These are phyloP conservation scores for Anoplius nigerrimus DNA, from an alignment of 2,888 invertebrate genomes.

Conservation along the genomic window DNA sequence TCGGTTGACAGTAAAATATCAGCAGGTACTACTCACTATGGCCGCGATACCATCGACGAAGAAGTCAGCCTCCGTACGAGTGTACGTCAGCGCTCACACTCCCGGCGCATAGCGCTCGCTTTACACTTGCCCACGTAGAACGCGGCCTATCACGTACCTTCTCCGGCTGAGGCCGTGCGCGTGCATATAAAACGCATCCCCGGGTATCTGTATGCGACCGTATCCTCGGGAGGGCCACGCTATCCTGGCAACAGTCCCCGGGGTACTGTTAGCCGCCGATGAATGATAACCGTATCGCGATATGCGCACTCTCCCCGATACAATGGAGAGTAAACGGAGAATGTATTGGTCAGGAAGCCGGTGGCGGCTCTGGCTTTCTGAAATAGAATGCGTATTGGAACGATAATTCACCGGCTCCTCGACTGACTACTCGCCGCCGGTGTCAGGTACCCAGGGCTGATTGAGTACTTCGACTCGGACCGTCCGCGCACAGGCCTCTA, in stretches of 20 bases:
- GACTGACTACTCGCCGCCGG: conserved; percentile 13
- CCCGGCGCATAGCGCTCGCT: not conserved
- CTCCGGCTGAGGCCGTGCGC: no score
- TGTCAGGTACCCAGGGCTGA: conserved; percentile 20
- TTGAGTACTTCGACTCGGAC: conserved; percentile 3
- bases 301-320: conserved; percentile 60
- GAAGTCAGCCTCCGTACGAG: conserved; percentile 13
- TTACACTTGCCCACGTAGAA: conserved; percentile 5
- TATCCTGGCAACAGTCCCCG: conserved; percentile 39
- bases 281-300: conserved; percentile 71
- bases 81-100: conserved; percentile 1
- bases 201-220: not conserved
- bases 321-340: conserved; percentile 61
- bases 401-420: conserved; percentile 41
- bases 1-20: conserved; percentile 74
- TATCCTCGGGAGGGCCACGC: conserved; percentile 13
- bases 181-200: no score
- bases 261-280: conserved; percentile 63
- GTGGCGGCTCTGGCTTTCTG: conserved; percentile 25
- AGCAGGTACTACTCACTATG: conserved; percentile 58
- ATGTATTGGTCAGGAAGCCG: conserved; percentile 56
- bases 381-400: conserved; percentile 47
- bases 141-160: no score
- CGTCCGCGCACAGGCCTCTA: not conserved
- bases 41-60: conserved; percentile 48